Evolutionary conservation across 2,113 vertebrate genomes (phyloP).

Genomic region (Pyrgilauda ruficollis): DNA sequence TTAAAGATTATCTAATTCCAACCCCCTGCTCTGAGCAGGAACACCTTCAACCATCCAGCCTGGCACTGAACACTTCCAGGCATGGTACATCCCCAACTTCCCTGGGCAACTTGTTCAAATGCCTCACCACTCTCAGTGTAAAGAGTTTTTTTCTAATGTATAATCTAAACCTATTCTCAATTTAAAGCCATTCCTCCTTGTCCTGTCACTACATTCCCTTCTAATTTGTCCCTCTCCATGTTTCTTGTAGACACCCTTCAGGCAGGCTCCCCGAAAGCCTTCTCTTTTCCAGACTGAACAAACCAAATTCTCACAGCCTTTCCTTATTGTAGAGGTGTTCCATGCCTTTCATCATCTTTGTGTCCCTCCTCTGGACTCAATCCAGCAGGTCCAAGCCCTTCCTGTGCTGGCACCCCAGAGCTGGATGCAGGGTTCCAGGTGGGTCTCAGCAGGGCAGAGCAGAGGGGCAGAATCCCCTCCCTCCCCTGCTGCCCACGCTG

Average conservation of each 20-base stretch:
- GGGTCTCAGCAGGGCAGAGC: neutral
- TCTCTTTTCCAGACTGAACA: neutral
- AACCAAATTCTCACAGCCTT: neutral
- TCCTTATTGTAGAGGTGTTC: neutral
- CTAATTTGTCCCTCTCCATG: neutral
- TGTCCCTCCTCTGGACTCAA: fast-evolving
- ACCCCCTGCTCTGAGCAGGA: neutral
- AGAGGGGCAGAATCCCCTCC: neutral
- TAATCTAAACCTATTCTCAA: neutral
- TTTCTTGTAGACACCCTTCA: neutral
- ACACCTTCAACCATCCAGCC: neutral
- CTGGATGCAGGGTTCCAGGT: fast-evolving
- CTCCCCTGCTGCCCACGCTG: neutral
- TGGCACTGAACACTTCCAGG: neutral
- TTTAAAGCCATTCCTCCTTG: neutral
- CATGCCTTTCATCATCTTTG: neutral
- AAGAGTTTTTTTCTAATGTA: neutral
- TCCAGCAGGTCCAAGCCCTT: no score
- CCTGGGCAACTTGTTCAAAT: neutral
- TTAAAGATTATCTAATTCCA: neutral
- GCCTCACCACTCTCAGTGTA: neutral
- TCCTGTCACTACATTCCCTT: neutral
- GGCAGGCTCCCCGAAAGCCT: neutral
- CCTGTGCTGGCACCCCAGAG: neutral
- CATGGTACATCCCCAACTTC: neutral